These are phyloP conservation scores for Dryoscopus gambensis DNA, from an alignment of 2,113 vertebrate species.

Conservation along the genomic window DNA sequence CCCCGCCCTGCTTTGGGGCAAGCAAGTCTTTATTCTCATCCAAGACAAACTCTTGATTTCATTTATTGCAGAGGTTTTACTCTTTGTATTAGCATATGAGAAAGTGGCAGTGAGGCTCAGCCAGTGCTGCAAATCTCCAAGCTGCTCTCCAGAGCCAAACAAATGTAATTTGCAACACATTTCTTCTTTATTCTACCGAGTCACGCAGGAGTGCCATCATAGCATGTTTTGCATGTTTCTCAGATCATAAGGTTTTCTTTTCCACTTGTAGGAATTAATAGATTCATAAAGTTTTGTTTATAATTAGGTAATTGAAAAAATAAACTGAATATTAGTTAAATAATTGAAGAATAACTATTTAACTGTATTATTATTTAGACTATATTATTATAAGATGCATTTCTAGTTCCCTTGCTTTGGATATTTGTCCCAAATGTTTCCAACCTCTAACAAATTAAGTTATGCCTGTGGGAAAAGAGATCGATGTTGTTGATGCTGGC, in stretches of 20 bases:
- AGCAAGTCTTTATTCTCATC: not conserved
- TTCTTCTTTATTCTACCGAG: conserved; percentile 29
- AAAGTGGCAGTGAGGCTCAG: conserved; percentile 24
- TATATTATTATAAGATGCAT: not conserved
- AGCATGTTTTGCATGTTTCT: not conserved
- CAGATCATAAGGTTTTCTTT: not conserved
- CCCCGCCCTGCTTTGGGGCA: not conserved
- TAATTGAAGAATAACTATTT: not conserved
- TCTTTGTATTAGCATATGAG: conserved; percentile 32
- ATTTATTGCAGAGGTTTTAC: conserved; percentile 24
- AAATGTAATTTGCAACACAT: conserved; percentile 19
- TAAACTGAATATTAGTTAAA: not conserved
- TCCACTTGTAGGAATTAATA: not conserved
- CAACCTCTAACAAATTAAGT: not conserved
- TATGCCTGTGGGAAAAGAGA: not conserved
- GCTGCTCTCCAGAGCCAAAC: conserved; percentile 11
- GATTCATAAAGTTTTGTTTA: not conserved
- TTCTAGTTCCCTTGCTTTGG: not conserved
- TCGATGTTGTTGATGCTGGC: not conserved
- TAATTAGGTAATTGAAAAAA: not conserved
- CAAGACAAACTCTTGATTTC: conserved; percentile 17
- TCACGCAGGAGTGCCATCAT: not conserved
- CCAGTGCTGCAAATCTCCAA: conserved; percentile 19
- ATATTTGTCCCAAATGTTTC: not conserved
- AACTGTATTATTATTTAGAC: not conserved